Conservation (phyloP, 2,797 vertebrate species). For the Bradypus variegatus region DNA sequence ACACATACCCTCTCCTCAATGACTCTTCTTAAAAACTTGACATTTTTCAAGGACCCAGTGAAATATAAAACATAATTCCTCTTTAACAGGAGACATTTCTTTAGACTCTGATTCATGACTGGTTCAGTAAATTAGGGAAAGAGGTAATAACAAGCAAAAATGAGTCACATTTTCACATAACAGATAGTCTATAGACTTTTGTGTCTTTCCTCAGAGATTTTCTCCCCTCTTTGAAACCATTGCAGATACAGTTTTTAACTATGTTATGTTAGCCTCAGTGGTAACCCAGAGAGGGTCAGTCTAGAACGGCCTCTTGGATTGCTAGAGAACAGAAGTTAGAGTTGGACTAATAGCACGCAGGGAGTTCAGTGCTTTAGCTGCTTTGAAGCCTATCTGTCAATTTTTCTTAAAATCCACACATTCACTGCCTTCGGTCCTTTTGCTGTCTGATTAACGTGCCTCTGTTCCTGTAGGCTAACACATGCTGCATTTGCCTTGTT, state of each 20-base stretch:
- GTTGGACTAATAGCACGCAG: slow-evolving; percentile 48
- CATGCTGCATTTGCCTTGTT: slow-evolving; percentile 57
- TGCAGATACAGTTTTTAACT: slow-evolving; percentile 64
- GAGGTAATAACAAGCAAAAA: slow-evolving; percentile 56
- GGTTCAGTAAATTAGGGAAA: slow-evolving; percentile 50
- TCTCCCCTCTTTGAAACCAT: slow-evolving; percentile 64
- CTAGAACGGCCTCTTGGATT: slow-evolving; percentile 67
- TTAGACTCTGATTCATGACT: slow-evolving; percentile 62
- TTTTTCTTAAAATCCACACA: slow-evolving; percentile 67
- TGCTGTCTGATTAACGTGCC: slow-evolving; percentile 57
- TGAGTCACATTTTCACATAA: slow-evolving; percentile 61
- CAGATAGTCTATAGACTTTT: slow-evolving; percentile 56
- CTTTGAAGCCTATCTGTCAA: slow-evolving; percentile 75
- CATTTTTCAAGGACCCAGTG: not conserved
- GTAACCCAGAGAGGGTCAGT: slow-evolving; percentile 66
- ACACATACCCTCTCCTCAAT: not conserved
- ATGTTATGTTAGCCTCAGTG: slow-evolving; percentile 55
- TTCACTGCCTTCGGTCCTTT: slow-evolving; percentile 42
- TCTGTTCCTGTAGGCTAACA: slow-evolving; percentile 52
- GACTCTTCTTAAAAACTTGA: slow-evolving; percentile 32
- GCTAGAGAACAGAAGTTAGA: slow-evolving; percentile 70
- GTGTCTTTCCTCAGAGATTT: slow-evolving; percentile 45
- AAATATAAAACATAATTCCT: slow-evolving; percentile 38
- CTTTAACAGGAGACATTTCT: slow-evolving; percentile 58
- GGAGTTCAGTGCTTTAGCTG: slow-evolving; percentile 56